Percentiles rank a stretch among this genome's conserved stretches.
These are phyloP conservation scores for Corythaeola cristata DNA, from an alignment of 2,113 vertebrate genomes.

Conservation along the genomic window DNA sequence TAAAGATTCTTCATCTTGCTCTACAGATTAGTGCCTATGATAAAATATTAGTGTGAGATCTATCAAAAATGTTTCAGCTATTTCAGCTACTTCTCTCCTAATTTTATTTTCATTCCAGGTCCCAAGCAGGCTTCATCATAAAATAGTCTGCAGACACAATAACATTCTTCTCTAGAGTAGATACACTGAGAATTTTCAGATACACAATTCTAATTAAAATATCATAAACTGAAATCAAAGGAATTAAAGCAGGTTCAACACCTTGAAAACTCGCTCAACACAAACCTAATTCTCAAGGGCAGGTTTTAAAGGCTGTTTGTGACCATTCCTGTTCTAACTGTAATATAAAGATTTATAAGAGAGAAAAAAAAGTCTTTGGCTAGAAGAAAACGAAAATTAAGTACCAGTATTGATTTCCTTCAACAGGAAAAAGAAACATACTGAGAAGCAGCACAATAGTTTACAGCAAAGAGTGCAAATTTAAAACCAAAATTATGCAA, in stretches of 20 bases:
- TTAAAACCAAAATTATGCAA: background rate
- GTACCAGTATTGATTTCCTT: background rate
- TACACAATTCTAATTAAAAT: background rate
- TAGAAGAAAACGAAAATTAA: background rate
- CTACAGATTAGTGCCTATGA: background rate
- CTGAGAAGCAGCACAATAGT: background rate
- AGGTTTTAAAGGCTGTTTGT: background rate
- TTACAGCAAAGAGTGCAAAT: background rate
- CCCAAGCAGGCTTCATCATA: background rate
- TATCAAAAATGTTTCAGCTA: background rate
- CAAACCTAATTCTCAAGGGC: background rate
- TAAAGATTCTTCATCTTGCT: background rate
- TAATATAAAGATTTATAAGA: background rate
- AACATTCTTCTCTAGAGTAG: background rate
- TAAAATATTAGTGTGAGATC: background rate
- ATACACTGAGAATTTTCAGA: background rate
- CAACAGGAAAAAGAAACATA: background rate
- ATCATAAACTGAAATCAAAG: background rate
- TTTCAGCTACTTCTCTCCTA: background rate
- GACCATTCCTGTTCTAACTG: background rate
- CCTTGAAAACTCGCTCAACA: background rate
- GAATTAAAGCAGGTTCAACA: background rate
- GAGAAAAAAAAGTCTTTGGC: background rate
- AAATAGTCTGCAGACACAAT: background rate
- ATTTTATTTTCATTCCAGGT: background rate